phyloP scores from a whole-genome alignment of 2,888 invertebrate genomes.

The Lasius fuliginosus region DNA sequence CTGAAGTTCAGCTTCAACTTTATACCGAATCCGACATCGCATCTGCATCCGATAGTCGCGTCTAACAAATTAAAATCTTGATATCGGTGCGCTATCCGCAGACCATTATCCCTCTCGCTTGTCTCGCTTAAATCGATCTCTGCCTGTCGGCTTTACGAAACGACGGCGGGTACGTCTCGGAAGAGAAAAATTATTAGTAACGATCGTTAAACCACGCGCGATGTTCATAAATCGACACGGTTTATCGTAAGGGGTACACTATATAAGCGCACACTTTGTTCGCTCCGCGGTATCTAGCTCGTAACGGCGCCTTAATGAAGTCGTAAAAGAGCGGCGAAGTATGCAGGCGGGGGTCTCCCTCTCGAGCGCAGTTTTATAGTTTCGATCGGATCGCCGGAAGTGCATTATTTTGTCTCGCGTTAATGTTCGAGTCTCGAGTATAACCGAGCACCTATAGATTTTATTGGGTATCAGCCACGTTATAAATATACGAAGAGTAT shows the following conservation, averaged over 20 bases:
- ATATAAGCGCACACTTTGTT: constrained; percentile 71
- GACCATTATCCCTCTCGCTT: neutral
- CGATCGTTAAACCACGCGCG: constrained; percentile 66
- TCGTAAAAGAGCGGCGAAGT: constrained; percentile 69
- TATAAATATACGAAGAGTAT: neutral
- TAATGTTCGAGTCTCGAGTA: constrained; percentile 21
- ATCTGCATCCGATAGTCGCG: neutral
- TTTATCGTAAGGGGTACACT: constrained; percentile 71
- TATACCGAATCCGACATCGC: neutral
- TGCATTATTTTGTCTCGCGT: constrained; percentile 40
- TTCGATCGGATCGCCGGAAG: constrained; percentile 51
- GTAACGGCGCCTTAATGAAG: constrained; percentile 76
- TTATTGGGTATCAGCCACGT: constrained; percentile 21
- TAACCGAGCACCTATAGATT: constrained; percentile 26
- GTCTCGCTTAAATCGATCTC: neutral
- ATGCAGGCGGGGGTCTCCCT: constrained; percentile 36
- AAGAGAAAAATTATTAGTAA: constrained; percentile 72
- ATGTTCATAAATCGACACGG: constrained; percentile 73
- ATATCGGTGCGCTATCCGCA: neutral
- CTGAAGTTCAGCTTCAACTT: neutral
- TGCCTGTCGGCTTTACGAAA: constrained; percentile 12
- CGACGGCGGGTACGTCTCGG: neutral
- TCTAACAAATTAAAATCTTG: constrained; percentile 35
- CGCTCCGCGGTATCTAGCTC: constrained; percentile 67
- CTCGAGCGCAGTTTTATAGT: constrained; percentile 55